These are phyloP conservation scores for Hetaerina titia DNA, from an alignment of 2,888 invertebrate genomes.

Conservation along the genomic window DNA sequence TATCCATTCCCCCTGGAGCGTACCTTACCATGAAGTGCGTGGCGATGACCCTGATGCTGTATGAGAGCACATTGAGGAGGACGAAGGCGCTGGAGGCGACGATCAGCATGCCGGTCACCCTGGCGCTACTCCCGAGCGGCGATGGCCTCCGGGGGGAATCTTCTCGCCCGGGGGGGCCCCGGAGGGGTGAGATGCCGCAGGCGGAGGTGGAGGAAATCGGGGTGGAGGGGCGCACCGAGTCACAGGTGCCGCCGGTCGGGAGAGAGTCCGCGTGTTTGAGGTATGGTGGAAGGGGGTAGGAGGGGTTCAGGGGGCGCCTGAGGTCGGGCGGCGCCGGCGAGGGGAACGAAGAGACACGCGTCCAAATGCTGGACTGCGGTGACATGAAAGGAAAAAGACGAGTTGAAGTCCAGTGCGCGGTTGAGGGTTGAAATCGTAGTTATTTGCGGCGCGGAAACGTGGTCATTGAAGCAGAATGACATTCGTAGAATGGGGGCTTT, in stretches of 20 bases:
- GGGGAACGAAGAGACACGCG: neutral
- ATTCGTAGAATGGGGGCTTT: no score
- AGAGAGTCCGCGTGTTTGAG: neutral
- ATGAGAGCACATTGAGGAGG: slow-evolving; percentile 87
- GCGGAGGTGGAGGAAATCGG: slow-evolving; percentile 77
- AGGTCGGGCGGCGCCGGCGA: neutral
- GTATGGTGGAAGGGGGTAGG: neutral
- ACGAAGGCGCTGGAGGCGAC: slow-evolving; percentile 90
- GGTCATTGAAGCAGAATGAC: no score
- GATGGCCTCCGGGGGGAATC: slow-evolving; percentile 68
- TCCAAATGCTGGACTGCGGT: no score
- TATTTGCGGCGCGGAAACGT: no score
- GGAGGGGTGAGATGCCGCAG: slow-evolving; percentile 73
- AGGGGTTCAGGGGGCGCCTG: neutral
- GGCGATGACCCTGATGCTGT: slow-evolving; percentile 82
- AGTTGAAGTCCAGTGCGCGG: no score
- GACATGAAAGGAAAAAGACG: no score
- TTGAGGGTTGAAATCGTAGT: no score
- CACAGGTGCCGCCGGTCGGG: neutral
- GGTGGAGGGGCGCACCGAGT: slow-evolving; percentile 70
- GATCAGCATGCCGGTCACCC: slow-evolving; percentile 90
- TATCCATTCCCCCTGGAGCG: neutral
- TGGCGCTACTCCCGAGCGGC: slow-evolving; percentile 75
- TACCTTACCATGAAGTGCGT: slow-evolving; percentile 81
- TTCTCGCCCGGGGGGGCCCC: slow-evolving; percentile 73